Evolutionary conservation across 2,113 vertebrate species (phyloP).

Genomic region (Apeltes quadracus): DNA sequence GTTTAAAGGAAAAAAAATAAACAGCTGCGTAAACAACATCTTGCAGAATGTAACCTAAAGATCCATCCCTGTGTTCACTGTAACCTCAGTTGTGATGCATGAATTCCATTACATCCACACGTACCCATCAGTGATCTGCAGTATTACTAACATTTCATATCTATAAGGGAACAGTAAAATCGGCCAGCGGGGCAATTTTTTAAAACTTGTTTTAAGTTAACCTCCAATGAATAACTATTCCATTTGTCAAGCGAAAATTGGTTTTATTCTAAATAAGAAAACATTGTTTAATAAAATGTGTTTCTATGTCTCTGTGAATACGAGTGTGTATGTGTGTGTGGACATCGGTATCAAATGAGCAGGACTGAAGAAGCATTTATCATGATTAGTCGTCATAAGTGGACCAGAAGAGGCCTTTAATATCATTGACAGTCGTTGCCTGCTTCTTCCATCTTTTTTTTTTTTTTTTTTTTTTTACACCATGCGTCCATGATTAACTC

Average conservation of each 20-base stretch:
- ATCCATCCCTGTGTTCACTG: slow-evolving; percentile 29
- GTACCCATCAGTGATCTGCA: slow-evolving; percentile 30
- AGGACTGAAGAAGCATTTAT: slow-evolving; percentile 66
- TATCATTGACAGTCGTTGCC: slow-evolving; percentile 59
- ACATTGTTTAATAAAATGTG: slow-evolving; percentile 26
- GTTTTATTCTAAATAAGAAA: slow-evolving; percentile 38
- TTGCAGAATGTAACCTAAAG: slow-evolving; percentile 22
- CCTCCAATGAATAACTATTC: slow-evolving; percentile 7
- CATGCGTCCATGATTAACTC: slow-evolving; percentile 26
- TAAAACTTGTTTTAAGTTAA: slow-evolving; percentile 20
- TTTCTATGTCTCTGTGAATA: slow-evolving; percentile 7
- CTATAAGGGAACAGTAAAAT: slow-evolving; percentile 24
- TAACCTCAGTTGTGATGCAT: slow-evolving; percentile 48
- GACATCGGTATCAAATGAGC: slow-evolving; percentile 47
- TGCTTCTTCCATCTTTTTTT: slow-evolving; percentile 62
- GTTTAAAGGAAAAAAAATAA: slow-evolving; percentile 40
- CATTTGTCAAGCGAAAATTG: slow-evolving; percentile 28
- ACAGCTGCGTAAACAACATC: slow-evolving; percentile 36
- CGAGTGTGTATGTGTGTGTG: slow-evolving; percentile 3
- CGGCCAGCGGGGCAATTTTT: slow-evolving; percentile 19
- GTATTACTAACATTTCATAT: slow-evolving; percentile 40
- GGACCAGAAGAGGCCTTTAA: slow-evolving; percentile 67
- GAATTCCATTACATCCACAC: slow-evolving; percentile 45
- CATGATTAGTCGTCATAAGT: slow-evolving; percentile 75
- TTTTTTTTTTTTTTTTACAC: slow-evolving; percentile 66